Evolutionary conservation across 2,888 invertebrate genomes (phyloP), one percentile per base, ranked within the genome.

Genomic region (Clanis bilineata): DNA sequence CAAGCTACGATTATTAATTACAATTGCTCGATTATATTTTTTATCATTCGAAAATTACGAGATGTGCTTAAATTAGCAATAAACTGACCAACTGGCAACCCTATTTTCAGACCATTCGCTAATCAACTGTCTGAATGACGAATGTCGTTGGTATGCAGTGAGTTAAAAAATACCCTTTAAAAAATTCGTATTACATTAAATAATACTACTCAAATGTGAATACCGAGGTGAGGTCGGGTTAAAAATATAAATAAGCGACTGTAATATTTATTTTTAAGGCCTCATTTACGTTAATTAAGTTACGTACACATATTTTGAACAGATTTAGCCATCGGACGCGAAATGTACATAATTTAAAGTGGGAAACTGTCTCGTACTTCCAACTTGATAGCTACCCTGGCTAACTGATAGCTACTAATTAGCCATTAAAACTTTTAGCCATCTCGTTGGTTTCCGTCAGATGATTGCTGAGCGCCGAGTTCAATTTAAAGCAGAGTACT

Each of bases 361-460:
- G 47, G 25, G 21, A 51, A 39, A 62, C 64, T 65, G 67, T 63
- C 59, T 15, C 21, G 18, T 44, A 32, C 44, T 15, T 6, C 56
- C n/a, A 15, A 38, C 15, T 47, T 39, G 15, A 12, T 45, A 58
- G 10, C 25, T 18, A 39, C 23, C 6, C 58, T 62, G 56, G 66
- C 62, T 65, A 71, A 75, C 71, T 72, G 69, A 66, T 70, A 72
- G 72, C 68, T 72, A 72, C 74, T 82, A 83, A 83, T 83, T 80
- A 81, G 72, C 79, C 73, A 78, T 83, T 83, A 83, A 83, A 83
- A 84, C 72, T 82, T 85, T 70, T 69, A 70, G 69, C 71, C 38
- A 45, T 59, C 59, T 36, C 51, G 43, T 38, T 38, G 45, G 59
- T 56, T 59, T 55, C 32, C 55, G 56, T 21, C 39, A 39, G 58